phyloP scores from a whole-genome alignment of 2,888 invertebrate genomes.

The Cybosia mesomella region DNA sequence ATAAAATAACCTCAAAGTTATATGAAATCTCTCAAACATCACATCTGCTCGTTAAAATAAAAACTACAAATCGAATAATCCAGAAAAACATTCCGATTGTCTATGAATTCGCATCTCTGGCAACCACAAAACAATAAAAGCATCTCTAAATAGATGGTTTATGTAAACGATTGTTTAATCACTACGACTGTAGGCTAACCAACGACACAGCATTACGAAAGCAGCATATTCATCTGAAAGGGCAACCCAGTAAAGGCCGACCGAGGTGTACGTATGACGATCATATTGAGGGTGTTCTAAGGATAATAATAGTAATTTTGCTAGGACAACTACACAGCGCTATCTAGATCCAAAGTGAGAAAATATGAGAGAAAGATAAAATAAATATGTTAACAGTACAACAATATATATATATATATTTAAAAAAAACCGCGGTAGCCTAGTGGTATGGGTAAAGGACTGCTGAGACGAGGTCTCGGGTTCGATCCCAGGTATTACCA shows the following conservation, averaged over 20 bases:
- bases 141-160: constrained; percentile 11
- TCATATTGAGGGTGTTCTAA: background rate
- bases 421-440: too few relatives aligned
- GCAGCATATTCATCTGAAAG: background rate
- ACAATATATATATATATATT: too few relatives aligned
- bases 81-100: background rate
- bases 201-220: constrained; percentile 11
- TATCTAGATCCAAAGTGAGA: too few relatives aligned
- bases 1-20: background rate
- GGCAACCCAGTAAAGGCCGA: background rate
- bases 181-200: background rate
- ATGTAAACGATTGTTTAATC: constrained; percentile 4
- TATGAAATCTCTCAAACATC: background rate
- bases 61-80: background rate
- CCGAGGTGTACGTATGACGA: background rate
- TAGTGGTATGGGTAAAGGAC: too few relatives aligned
- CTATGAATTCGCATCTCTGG: background rate
- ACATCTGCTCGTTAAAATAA: constrained; percentile 1
- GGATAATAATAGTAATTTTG: background rate
- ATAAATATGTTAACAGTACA: too few relatives aligned
- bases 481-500: too few relatives aligned
- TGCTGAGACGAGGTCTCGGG: too few relatives aligned
- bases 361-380: too few relatives aligned
- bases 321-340: too few relatives aligned
- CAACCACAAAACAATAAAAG: constrained; percentile 17